Evolutionary conservation across 2,113 vertebrate species (phyloP), one percentile per base, ranked within the genome.

Genomic region (Sturnira hondurensis): DNA sequence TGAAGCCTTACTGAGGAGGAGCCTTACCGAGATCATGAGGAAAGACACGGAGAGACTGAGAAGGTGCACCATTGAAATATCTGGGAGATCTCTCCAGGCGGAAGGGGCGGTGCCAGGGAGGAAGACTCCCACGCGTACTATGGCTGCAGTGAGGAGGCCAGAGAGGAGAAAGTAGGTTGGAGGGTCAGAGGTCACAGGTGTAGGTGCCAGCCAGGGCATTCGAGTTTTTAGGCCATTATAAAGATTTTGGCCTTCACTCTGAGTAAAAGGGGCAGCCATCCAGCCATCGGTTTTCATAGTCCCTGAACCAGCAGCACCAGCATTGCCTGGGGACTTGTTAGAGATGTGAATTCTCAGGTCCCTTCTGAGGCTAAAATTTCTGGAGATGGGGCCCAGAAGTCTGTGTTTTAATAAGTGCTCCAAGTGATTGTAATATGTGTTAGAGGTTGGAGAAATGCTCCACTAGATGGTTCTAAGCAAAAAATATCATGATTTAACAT

Each of bases 91-190:
- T 9, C 17, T 65, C 47, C 17, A 33, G n/a, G 24, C 3, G 36
- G 19, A 43, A 58, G 19, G 17, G 28, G 6, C 2, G 33, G 19
- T 0, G 0, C 7, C 20, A 2, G 9, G 10, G 14, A 6, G 11
- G n/a, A 67, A 83, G 63, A 71, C 1, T 9, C 26, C 38, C 70
- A n/a, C n/a, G 43, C 56, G 31, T 8, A 1, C 31, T 73, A 7
- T 10, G 82, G 77, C 22, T 28, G 17, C 31, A 77, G 17, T 38
- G 58, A 31, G 6, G 11, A 86, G 20, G 13, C 12, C 15, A 4
- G 3, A 70, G 4, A 8, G 22, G 31, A 58, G 3, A 19, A 13
- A 52, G 6, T 6, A n/a, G 38, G 16, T 12, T 41, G 5, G n/a
- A 70, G 20, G 19, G 4, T 15, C 11, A 4, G 6, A 65, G 17